phyloP scores from a whole-genome alignment of 2,113 vertebrate species.

The Eidolon helvum region DNA sequence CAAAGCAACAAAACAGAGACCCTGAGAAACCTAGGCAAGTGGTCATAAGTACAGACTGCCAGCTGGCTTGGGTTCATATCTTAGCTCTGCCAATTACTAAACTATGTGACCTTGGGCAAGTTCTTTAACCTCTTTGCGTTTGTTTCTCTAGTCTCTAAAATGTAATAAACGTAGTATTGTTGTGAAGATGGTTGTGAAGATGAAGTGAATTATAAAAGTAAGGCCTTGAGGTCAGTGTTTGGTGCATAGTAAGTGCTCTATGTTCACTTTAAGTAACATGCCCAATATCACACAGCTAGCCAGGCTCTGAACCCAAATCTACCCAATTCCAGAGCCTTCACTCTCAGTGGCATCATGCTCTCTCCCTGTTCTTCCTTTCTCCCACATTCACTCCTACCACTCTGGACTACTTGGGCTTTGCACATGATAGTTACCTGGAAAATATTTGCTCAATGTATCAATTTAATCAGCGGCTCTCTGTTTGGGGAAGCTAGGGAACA shows the following conservation, averaged over 20 bases:
- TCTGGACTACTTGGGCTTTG: background rate
- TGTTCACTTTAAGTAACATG: background rate
- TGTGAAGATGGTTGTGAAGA: background rate
- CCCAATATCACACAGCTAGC: background rate
- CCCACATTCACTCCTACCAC: background rate
- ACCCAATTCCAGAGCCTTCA: background rate
- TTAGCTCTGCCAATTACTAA: background rate
- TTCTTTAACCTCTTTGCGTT: background rate
- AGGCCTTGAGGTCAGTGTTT: background rate
- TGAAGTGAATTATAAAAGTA: background rate
- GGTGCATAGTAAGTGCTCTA: background rate
- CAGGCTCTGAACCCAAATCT: background rate
- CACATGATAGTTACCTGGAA: background rate
- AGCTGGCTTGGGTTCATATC: background rate
- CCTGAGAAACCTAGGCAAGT: background rate
- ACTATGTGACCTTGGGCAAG: background rate
- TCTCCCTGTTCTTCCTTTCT: background rate
- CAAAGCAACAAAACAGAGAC: background rate
- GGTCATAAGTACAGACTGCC: background rate
- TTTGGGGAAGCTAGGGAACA: background rate
- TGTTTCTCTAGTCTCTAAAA: background rate
- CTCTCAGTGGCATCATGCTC: background rate
- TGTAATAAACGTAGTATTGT: background rate
- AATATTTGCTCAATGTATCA: background rate
- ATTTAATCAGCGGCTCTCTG: background rate